Evolutionary conservation across 2,113 vertebrate species (phyloP), one percentile per base, ranked within the genome.

Genomic region (Polypterus bichir): DNA sequence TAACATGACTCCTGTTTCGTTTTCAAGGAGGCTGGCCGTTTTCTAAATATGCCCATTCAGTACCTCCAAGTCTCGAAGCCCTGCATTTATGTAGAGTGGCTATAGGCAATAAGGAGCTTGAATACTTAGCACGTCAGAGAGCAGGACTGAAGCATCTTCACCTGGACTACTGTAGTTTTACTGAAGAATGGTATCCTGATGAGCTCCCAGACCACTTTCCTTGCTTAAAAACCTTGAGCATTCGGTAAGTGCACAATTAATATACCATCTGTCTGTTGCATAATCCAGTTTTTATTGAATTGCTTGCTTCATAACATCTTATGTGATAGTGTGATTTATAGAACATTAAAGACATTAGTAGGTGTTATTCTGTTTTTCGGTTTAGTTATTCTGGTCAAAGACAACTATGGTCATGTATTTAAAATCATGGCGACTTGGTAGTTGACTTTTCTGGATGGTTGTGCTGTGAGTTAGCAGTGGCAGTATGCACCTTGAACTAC

Each of bases 121-220:
- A 46, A 44, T 11, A 51, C 9, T 47, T 67, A 9, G 66, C 53
- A 1, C 49, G 55, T 5, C 68, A 7, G 54, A 60, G 68, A 11
- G 66, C 71, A 9, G 64, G 65, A 54, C 70, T 76, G 5, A 59
- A 59, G 55, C 62, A 65, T 49, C 64, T 76, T 9, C 62, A 69
- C 49, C 8, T 68, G 10, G 71, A 73, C 59, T 46, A 67, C 46
- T 63, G 59, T 55, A 61, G n/a, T 48, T 47, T 45, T 5, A 44
- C 64, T 9, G 57, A 11, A 5, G 10, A 8, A 44, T 59, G 49
- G 53, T 5, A 55, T 57, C 47, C 68, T 11, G 52, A 27, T 5
- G 65, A 67, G 46, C 46, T 76, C 5, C 65, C 68, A n/a, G 44
- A 5, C 46, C 54, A 66, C 6, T 73, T 73, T 61, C 65, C 66